phyloP scores from a whole-genome alignment of 1,140 invertebrate genomes.

The Musca vetustissima region DNA sequence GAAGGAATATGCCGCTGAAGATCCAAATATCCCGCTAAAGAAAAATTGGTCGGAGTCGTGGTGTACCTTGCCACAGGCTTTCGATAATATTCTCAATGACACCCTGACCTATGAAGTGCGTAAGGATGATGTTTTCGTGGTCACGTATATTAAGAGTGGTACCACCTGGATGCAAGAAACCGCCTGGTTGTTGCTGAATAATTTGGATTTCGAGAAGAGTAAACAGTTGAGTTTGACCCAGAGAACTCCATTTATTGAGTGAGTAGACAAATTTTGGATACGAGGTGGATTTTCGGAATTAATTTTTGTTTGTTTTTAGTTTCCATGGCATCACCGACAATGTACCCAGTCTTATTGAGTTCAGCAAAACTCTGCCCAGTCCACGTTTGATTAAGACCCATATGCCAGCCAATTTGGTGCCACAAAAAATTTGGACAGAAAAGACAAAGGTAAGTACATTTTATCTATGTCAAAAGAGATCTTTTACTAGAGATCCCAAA shows the following conservation, averaged over 20 bases:
- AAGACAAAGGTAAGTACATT: constrained; percentile 59
- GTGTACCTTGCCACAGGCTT: not conserved
- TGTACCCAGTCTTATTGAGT: too few relatives aligned
- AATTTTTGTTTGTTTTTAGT: too few relatives aligned
- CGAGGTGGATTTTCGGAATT: too few relatives aligned
- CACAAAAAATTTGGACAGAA: constrained; percentile 56
- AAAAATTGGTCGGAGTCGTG: constrained; percentile 25
- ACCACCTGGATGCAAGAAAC: constrained; percentile 72
- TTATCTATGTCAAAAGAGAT: too few relatives aligned
- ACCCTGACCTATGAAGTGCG: constrained; percentile 38
- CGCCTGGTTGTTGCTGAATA: constrained; percentile 63
- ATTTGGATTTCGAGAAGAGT: constrained; percentile 56
- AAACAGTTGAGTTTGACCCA: constrained; percentile 62
- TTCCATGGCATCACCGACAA: too few relatives aligned
- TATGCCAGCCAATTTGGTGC: constrained; percentile 63
- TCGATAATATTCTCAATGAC: not conserved
- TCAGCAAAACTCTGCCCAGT: not conserved
- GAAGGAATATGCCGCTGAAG: constrained; percentile 7
- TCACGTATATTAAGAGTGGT: constrained; percentile 56
- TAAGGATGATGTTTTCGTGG: constrained; percentile 58
- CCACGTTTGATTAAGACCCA: constrained; percentile 68
- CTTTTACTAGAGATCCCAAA: too few relatives aligned
- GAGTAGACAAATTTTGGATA: too few relatives aligned
- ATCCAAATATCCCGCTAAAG: constrained; percentile 17
- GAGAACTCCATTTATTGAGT: constrained; percentile 58